These are phyloP conservation scores for Sarcophaga peregrina DNA, from an alignment of 1,140 invertebrate genomes.

Conservation along the genomic window DNA sequence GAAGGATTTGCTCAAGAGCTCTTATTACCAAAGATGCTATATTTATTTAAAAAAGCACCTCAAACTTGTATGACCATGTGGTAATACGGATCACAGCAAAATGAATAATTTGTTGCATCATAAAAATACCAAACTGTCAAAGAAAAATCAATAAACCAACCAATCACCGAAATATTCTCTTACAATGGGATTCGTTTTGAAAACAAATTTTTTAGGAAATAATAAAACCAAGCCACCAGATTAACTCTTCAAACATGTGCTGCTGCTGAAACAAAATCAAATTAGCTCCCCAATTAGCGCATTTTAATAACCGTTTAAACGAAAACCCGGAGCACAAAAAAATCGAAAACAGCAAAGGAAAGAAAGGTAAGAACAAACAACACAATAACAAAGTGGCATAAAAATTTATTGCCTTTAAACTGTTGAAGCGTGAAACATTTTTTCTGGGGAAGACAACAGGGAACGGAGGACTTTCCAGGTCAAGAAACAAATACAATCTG, in stretches of 20 bases:
- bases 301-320: neutral
- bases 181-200: neutral
- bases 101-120: no score
- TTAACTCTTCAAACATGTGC: no score
- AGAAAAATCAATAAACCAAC: no score
- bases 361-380: neutral
- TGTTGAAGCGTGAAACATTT: neutral
- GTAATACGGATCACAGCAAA: no score
- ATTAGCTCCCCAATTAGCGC: neutral
- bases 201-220: neutral
- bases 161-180: no score
- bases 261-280: neutral
- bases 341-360: neutral
- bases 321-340: neutral
- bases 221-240: no score
- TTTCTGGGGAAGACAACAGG: neutral
- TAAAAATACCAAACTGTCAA: no score
- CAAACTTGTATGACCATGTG: no score
- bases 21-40: no score
- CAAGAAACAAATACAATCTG: constrained; percentile 28
- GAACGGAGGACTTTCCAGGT: constrained; percentile 35
- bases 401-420: constrained; percentile 29
- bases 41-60: no score
- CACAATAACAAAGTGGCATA: neutral
- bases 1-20: no score